These are phyloP conservation scores for Chalcosyrphus nemorum DNA, from an alignment of 2,888 invertebrate genomes.

Conservation along the genomic window DNA sequence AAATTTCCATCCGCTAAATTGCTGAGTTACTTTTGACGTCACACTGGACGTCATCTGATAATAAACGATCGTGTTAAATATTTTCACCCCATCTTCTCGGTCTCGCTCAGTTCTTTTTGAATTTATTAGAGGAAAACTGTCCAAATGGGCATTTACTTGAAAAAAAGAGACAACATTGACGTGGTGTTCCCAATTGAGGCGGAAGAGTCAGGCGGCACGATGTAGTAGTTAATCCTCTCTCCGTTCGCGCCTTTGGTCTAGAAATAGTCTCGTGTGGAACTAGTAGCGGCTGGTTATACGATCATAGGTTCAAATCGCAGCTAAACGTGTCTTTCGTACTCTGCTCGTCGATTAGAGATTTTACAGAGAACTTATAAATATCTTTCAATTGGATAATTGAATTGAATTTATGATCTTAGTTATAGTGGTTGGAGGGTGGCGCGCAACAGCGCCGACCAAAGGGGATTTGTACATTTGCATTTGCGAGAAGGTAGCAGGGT, in stretches of 20 bases:
- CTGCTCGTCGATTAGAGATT: background rate
- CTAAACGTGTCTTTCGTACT: background rate
- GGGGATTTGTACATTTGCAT: slow-evolving; percentile 44
- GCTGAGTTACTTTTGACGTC: slow-evolving; percentile 45
- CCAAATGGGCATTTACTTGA: slow-evolving; percentile 1
- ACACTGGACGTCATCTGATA: slow-evolving; percentile 42
- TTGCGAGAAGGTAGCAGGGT: background rate
- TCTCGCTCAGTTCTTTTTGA: background rate
- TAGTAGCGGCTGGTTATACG: background rate
- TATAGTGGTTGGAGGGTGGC: slow-evolving; percentile 31
- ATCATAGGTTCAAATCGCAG: slow-evolving; percentile 27
- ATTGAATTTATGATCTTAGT: slow-evolving; percentile 56
- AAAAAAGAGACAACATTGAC: slow-evolving; percentile 21
- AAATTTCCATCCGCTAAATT: slow-evolving; percentile 25
- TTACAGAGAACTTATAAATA: slow-evolving; percentile 47
- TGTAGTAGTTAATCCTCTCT: slow-evolving; percentile 1
- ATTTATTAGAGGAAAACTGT: background rate
- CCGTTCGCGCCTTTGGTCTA: background rate
- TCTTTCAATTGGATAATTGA: slow-evolving; percentile 60
- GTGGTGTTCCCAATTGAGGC: slow-evolving; percentile 27
- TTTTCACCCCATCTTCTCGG: slow-evolving; percentile 17
- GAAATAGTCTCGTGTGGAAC: slow-evolving; percentile 14
- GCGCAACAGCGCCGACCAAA: too few species aligned
- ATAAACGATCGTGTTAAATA: slow-evolving; percentile 38
- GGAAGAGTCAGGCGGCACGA: background rate